Evolutionary conservation across 2,888 invertebrate species (phyloP), one percentile per base, ranked within the genome.

Genomic region (Apeira syringaria): DNA sequence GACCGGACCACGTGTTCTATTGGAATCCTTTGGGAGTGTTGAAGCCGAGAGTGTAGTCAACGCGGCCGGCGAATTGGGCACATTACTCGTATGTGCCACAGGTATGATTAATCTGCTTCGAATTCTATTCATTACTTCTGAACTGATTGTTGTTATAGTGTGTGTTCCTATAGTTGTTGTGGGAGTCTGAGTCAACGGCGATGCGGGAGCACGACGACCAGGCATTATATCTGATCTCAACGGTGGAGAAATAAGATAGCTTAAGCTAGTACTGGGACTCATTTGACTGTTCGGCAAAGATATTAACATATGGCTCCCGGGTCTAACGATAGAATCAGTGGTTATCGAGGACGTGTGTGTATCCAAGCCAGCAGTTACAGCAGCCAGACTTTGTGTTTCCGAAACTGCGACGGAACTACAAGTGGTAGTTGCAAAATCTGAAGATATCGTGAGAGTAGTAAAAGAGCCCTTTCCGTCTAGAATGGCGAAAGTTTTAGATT

Each of bases 241-340:
- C 5, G 45, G 30, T 3, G 45, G 29, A 13, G 31, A 31, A 11
- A 40, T 22, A 3, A 46, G 27, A 22, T 46, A 46, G 1, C 39
- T 9, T 11, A 35, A 8, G 11, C 39, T 31, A n/a, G 30, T 35
- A 3, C 25, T 34, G 10, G 30, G 25, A 10, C 30, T 44, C 32
- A 33, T 34, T 17, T 33, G 29, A 18, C 29, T 44, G 10, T 44
- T 46, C 3, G 27, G 17, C 26, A 46, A 27, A 7, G 45, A 31
- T n/a, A 46, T 35, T 3, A 46, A 9, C 5, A 39, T 27, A 17
- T 39, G 34, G 9, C 10, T 46, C 1, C 35, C 22, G 2, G 27
- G 22, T 11, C 35, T 30, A 1, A 10, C 10, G 1, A 9, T 13
- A 1, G 39, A 26, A 9, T 35, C 45, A 2, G 31, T 10, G 2